phyloP scores from a whole-genome alignment of 2,888 invertebrate genomes.

The Leucophora obtusa region DNA sequence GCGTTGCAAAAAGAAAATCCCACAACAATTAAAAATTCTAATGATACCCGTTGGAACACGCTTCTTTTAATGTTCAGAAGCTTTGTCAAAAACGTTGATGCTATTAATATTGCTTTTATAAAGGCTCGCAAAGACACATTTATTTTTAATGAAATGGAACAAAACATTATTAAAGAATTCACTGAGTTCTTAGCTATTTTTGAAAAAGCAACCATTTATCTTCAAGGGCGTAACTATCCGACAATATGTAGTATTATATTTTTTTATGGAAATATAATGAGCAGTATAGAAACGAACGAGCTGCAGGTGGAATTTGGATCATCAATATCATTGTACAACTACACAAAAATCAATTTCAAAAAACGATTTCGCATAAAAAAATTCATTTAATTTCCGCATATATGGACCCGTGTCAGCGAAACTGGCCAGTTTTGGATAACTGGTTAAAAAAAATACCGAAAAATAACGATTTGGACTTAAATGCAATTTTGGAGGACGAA shows the following conservation, averaged over 20 bases:
- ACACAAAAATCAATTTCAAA: neutral
- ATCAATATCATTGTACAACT: neutral
- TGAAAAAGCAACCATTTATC: constrained; percentile 32
- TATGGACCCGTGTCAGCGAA: constrained; percentile 24
- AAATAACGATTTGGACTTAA: neutral
- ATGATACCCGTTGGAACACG: constrained; percentile 39
- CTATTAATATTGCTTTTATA: constrained; percentile 30
- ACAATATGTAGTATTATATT: constrained; percentile 15
- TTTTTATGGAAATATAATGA: constrained; percentile 2
- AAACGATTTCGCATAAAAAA: neutral
- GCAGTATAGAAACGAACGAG: neutral
- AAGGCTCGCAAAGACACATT: constrained; percentile 17
- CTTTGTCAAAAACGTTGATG: constrained; percentile 26
- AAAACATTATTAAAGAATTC: constrained; percentile 19
- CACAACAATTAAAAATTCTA: constrained; percentile 27
- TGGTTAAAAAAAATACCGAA: constrained; percentile 11
- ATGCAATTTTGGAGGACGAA: neutral
- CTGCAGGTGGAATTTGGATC: neutral
- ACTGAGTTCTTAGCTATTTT: constrained; percentile 22
- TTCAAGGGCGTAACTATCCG: constrained; percentile 31
- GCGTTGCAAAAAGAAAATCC: constrained; percentile 2
- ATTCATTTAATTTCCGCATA: constrained; percentile 7
- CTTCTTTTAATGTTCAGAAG: constrained; percentile 22
- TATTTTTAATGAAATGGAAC: constrained; percentile 21
- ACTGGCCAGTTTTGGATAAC: constrained; percentile 17